Conservation (phyloP, 2,797 vertebrate species). For the Yasuhikotakia modesta region DNA sequence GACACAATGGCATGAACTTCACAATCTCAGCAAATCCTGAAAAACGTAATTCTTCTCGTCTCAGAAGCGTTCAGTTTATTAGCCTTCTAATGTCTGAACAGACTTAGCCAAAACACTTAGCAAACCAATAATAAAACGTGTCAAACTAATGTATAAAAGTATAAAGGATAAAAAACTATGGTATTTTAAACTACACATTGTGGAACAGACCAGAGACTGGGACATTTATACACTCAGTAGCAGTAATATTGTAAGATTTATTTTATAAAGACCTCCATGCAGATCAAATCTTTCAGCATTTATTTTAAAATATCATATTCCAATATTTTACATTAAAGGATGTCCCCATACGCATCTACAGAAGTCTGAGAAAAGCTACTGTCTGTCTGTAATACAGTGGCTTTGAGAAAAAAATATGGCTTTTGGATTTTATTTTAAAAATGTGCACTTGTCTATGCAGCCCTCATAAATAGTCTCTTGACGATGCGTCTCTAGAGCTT, state of each 20-base stretch:
- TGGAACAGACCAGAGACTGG: neutral
- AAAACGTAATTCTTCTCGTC: too few relatives aligned
- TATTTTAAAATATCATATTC: constrained; percentile 1
- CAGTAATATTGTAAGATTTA: constrained; percentile 7
- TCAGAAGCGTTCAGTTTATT: too few relatives aligned
- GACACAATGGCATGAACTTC: too few relatives aligned
- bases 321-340: neutral
- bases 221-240: constrained; percentile 3
- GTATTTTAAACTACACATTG: neutral
- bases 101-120: neutral
- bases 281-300: neutral
- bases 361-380: constrained; percentile 2
- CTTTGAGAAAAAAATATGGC: neutral
- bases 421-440: neutral
- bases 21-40: too few relatives aligned
- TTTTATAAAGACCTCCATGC: neutral
- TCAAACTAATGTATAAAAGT: neutral
- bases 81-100: too few relatives aligned
- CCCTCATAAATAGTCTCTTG: constrained; percentile 10
- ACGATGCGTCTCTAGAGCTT: constrained; percentile 17
- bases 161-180: neutral
- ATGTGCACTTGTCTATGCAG: constrained; percentile 11
- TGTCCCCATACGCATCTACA: neutral
- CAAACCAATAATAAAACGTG: neutral
- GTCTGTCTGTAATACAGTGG: neutral